Evolutionary conservation across 2,113 vertebrate genomes (phyloP).

Genomic region (Grus americana): DNA sequence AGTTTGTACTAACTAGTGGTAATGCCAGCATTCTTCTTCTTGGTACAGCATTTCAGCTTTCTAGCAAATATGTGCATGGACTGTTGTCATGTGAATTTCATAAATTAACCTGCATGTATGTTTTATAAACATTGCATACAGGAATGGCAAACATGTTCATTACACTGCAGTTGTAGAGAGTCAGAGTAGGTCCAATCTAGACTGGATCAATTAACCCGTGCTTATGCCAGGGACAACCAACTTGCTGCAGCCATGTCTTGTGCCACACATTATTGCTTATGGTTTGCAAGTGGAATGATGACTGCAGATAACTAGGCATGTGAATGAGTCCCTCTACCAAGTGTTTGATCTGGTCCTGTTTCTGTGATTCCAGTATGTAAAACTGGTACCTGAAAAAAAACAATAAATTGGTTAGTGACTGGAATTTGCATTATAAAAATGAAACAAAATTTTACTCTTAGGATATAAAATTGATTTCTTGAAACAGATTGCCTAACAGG

Average conservation of each 20-base stretch:
- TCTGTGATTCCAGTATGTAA: background rate
- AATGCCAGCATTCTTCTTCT: conserved; percentile 64
- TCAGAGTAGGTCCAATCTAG: background rate
- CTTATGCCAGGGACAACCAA: background rate
- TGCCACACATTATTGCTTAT: background rate
- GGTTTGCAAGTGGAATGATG: background rate
- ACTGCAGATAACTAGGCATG: background rate
- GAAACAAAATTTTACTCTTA: background rate
- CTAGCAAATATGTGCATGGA: conserved; percentile 47
- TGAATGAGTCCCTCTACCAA: background rate
- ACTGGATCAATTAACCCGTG: rapidly evolving
- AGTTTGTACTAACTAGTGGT: conserved; percentile 79
- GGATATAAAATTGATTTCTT: background rate
- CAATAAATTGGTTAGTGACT: background rate
- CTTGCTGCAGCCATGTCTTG: background rate
- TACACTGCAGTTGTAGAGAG: background rate
- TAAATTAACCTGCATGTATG: conserved; percentile 40
- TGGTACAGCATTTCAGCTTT: conserved; percentile 47
- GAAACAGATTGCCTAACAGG: background rate
- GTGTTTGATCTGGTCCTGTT: background rate
- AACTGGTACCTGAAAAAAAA: background rate
- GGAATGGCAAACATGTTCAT: conserved; percentile 37
- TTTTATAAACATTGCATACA: background rate
- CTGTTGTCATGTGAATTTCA: background rate
- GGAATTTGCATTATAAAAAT: background rate